Evolutionary conservation across 2,113 vertebrate species (phyloP), one percentile per base, ranked within the genome.

Genomic region (Labeo rohita): DNA sequence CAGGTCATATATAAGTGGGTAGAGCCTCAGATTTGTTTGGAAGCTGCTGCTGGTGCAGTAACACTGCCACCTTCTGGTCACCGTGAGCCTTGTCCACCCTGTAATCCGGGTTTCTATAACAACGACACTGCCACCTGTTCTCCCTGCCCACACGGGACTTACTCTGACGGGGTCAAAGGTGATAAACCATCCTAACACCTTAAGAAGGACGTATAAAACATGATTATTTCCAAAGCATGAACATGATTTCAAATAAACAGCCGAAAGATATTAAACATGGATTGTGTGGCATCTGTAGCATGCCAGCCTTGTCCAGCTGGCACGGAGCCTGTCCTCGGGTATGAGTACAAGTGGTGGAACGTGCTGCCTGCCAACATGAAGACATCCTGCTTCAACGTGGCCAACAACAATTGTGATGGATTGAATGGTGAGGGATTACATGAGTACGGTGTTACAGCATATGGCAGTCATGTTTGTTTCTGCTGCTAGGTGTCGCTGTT

Each of bases 291-390:
- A 79, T 34, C 8, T 7, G 13, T 87, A 99, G 98, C 95, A 0
- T 99, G 98, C 90, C 91, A 94, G 90, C 87, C 89, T 2, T 99
- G 98, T 80, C 97, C 97, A 28, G 97, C 98, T 36, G 98, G 98
- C 74, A 99, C 97, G 0, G 98, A 99, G 86, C 97, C 98, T 34
- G 93, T 91, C 0, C 92, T 98, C 52, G 98, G 96, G 0, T 97
- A 97, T 87, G 96, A 98, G 87, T 99, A 97, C 89, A 99, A 98
- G 91, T 99, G 98, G 98, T 99, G 98, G 98, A 99, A 99, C 75
- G 90, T 97, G 61, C 94, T 99, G 73, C 98, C 98, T 18, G 83
- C 90, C 77, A 98, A 98, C 91, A 99, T 99, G 97, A 99, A 98
- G 94, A 98, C 98, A 0, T 98, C 97, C 80, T 99, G 98, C 90